Percentiles rank a stretch among this genome's conserved stretches.
These are phyloP conservation scores for Tamandua tetradactyla DNA, from an alignment of 2,797 vertebrate genomes.

Conservation along the genomic window DNA sequence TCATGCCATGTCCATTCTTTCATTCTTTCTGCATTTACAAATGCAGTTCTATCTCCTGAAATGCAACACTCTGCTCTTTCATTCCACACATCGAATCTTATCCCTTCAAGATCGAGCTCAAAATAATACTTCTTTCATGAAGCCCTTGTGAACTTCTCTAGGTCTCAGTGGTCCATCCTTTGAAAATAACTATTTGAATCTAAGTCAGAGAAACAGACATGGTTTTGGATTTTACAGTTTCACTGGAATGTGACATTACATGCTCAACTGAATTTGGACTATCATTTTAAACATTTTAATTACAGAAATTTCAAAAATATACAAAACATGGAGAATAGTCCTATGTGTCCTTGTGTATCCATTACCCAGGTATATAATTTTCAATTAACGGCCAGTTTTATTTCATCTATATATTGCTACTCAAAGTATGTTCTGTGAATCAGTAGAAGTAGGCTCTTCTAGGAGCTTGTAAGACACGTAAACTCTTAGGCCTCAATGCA, in stretches of 20 bases:
- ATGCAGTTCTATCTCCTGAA: neutral
- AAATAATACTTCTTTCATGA: neutral
- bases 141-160: neutral
- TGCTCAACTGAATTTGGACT: neutral
- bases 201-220: neutral
- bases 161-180: neutral
- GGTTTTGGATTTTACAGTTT: neutral
- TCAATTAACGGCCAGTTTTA: neutral
- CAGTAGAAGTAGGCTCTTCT: rapidly evolving
- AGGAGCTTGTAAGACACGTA: neutral
- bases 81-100: neutral
- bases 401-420: neutral
- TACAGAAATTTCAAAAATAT: neutral
- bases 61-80: neutral
- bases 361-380: neutral
- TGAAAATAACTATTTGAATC: neutral
- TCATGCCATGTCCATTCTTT: neutral
- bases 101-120: neutral
- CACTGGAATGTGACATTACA: neutral
- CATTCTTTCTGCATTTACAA: neutral
- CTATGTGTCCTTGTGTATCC: neutral
- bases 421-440: neutral
- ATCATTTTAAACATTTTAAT: neutral
- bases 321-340: neutral
- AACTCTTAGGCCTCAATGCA: neutral